A percentile compares a stretch with the other conserved stretches of the same genome.
phyloP scores from a whole-genome alignment of 2,888 invertebrate species.

The Agonopterix subpropinquella region DNA sequence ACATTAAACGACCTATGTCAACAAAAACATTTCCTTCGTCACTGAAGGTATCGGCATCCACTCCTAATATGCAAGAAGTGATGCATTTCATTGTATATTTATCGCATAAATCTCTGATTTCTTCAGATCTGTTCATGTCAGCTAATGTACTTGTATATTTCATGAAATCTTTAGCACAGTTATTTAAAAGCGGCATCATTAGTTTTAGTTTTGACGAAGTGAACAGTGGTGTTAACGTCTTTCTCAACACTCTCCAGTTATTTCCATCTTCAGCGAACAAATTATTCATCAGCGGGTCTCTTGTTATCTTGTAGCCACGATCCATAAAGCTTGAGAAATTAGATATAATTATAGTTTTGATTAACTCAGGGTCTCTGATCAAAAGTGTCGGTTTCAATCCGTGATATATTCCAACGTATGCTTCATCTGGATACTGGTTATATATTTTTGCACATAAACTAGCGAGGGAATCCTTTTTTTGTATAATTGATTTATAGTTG shows the following conservation, averaged over 20 bases:
- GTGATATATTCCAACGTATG: slow-evolving; percentile 28
- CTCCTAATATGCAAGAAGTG: slow-evolving; percentile 33
- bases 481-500: slow-evolving; percentile 1
- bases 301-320: slow-evolving; percentile 23
- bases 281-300: slow-evolving; percentile 24
- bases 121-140: slow-evolving; percentile 19
- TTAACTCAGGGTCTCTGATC: slow-evolving; percentile 27
- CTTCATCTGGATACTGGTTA: slow-evolving; percentile 24
- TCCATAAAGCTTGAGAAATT: slow-evolving; percentile 30
- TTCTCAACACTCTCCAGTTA: slow-evolving; percentile 33
- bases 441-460: slow-evolving; percentile 11
- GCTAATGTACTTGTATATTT: slow-evolving; percentile 18
- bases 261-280: slow-evolving; percentile 32
- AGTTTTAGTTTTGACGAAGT: slow-evolving; percentile 31
- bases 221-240: slow-evolving; percentile 33
- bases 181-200: slow-evolving; percentile 33
- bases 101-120: slow-evolving; percentile 27
- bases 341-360: slow-evolving; percentile 25
- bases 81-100: slow-evolving; percentile 35
- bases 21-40: slow-evolving; percentile 28
- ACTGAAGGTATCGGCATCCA: slow-evolving; percentile 25
- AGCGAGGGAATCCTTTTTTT: slow-evolving; percentile 7
- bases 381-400: slow-evolving; percentile 23
- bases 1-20: slow-evolving; percentile 14
- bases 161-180: slow-evolving; percentile 23